A percentile compares a stretch with the other conserved stretches of the same genome.
phyloP scores from a whole-genome alignment of 1,140 invertebrate genomes.

The Aethina tumida region DNA sequence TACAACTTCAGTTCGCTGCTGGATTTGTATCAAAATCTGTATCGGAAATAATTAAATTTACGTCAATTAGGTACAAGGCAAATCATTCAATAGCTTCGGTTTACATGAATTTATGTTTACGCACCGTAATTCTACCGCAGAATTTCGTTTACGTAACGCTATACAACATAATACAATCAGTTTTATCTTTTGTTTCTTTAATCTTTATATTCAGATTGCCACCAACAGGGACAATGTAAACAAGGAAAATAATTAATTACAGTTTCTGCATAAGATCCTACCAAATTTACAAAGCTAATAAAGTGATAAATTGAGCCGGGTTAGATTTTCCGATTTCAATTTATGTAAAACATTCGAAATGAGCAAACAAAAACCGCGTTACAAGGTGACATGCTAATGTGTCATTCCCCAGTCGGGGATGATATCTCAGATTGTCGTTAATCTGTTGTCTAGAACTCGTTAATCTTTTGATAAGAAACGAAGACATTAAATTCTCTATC shows the following conservation, averaged over 20 bases:
- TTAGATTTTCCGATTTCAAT: slow-evolving; percentile 10
- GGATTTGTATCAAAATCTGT: too few relatives aligned
- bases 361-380: slow-evolving; percentile 17
- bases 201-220: slow-evolving; percentile 1
- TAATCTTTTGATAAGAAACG: slow-evolving; percentile 31
- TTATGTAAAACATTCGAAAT: slow-evolving; percentile 11
- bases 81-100: too few relatives aligned
- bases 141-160: slow-evolving; percentile 4
- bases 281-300: slow-evolving; percentile 6
- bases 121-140: too few relatives aligned
- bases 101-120: too few relatives aligned
- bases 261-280: slow-evolving; percentile 6
- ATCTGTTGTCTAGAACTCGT: slow-evolving; percentile 29
- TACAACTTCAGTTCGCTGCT: too few relatives aligned
- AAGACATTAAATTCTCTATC: slow-evolving; percentile 31
- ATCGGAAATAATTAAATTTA: too few relatives aligned
- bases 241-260: slow-evolving; percentile 4
- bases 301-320: slow-evolving; percentile 7
- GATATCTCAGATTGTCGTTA: slow-evolving; percentile 26
- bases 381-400: slow-evolving; percentile 21
- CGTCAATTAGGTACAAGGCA: too few relatives aligned
- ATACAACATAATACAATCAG: slow-evolving; percentile 5
- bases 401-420: slow-evolving; percentile 20
- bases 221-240: slow-evolving; percentile 3
- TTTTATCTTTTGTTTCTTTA: slow-evolving; percentile 5